A percentile compares a stretch with the other conserved stretches of the same genome.
These are phyloP conservation scores for Burhinus oedicnemus DNA, from an alignment of 2,113 vertebrate species.

Conservation along the genomic window DNA sequence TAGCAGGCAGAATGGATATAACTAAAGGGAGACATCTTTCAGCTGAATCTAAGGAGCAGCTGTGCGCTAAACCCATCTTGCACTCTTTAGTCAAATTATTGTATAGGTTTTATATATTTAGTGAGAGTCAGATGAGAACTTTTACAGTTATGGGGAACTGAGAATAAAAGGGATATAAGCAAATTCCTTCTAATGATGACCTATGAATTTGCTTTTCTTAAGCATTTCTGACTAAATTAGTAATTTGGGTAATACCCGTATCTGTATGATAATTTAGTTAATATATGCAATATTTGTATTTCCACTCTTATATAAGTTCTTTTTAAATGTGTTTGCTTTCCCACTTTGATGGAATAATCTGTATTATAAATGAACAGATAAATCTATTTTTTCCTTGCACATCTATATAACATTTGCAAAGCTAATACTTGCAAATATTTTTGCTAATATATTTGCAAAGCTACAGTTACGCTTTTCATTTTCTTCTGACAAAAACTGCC, in stretches of 20 bases:
- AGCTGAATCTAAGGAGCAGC: not conserved
- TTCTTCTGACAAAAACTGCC: not conserved
- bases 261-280: not conserved
- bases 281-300: not conserved
- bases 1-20: too few relatives aligned
- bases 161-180: not conserved
- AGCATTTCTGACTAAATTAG: not conserved
- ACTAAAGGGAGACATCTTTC: not conserved
- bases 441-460: slow-evolving; percentile 31
- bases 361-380: not conserved
- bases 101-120: not conserved
- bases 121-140: not conserved
- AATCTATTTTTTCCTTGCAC: not conserved
- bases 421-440: slow-evolving; percentile 43
- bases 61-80: not conserved
- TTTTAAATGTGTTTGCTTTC: not conserved
- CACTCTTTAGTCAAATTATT: not conserved
- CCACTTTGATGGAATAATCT: slow-evolving; percentile 14
- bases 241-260: not conserved
- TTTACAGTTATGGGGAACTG: not conserved
- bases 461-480: not conserved
- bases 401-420: not conserved
- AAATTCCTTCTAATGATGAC: not conserved
- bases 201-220: not conserved
- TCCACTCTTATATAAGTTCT: not conserved